These are phyloP conservation scores for Papilio polyxenes DNA, from an alignment of 1,140 invertebrate species.

Conservation along the genomic window DNA sequence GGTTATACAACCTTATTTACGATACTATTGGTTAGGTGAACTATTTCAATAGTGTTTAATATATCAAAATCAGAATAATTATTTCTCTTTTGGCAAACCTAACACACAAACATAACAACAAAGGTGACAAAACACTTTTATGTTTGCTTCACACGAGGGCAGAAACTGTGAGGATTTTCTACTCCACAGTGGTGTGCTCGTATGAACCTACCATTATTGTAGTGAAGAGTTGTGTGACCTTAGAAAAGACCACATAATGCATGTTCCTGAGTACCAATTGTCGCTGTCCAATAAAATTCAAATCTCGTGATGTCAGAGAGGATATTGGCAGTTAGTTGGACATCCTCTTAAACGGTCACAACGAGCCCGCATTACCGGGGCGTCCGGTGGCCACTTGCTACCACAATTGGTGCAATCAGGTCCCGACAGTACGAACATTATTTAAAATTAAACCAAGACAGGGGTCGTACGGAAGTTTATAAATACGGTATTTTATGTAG, in stretches of 20 bases:
- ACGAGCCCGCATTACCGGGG: conserved; percentile 30
- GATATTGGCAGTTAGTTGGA: conserved; percentile 28
- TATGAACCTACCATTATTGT: background rate
- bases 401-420: conserved; percentile 26
- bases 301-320: background rate
- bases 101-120: background rate
- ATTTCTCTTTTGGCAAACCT: background rate
- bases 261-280: background rate
- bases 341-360: conserved; percentile 15
- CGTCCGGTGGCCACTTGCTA: background rate
- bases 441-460: conserved; percentile 13
- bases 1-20: conserved; percentile 2
- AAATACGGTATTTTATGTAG: background rate
- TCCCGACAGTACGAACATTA: background rate
- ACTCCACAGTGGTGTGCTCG: background rate
- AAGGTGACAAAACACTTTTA: background rate
- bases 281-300: conserved; percentile 4
- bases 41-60: background rate
- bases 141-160: background rate
- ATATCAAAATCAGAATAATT: background rate
- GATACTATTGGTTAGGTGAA: background rate
- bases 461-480: background rate
- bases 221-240: background rate
- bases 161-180: background rate
- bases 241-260: background rate